Evolutionary conservation across 1,140 invertebrate species (phyloP), one percentile per base, ranked within the genome.

Genomic region (Phthorimaea operculella): DNA sequence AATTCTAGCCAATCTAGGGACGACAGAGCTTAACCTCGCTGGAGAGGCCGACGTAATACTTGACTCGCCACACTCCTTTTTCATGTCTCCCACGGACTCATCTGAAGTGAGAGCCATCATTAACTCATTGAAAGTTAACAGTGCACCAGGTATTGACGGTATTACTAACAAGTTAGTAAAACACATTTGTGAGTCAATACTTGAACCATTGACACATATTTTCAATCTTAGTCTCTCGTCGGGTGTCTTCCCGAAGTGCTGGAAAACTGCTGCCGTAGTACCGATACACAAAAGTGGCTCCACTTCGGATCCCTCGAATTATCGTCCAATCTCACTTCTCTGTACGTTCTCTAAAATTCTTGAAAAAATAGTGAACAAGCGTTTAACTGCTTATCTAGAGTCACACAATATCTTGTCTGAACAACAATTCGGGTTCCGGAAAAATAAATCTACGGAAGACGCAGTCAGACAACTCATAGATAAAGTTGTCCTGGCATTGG

Each of bases 361-460:
- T 7, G 54, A 55, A 14, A 55, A 49, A 49, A 11, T 55, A 18
- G 15, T 55, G 8, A 55, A 55, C 3, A 17, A 4, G 21, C 33
- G 54, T 9, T 16, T 55, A 12, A 14, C 16, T 16, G 7, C 4
- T 17, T 55, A 48, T 14, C 7, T 49, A 1, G 54, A 55, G 16
- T 16, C 17, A 12, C 8, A 49, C 34, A 14, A 11, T 1, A 34
- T 55, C 33, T 18, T 55, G 10, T 16, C 47, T 21, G 33, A 51
- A 14, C 4, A 17, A 18, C 55, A 56, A 34, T 56, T 56, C 33
- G 55, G 33, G 12, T 56, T 56, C 36, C 48, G 55, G 12, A 7
- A 11, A 1, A 36, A 36, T 9, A 39, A 33, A 34, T 56, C 55
- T 1, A 56, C 55, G 4, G 55, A 56, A 15, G 49, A 51, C 15